Percentiles rank a stretch among this genome's conserved stretches.
phyloP scores from a whole-genome alignment of 2,888 invertebrate genomes.

The Trisateles emortualis region DNA sequence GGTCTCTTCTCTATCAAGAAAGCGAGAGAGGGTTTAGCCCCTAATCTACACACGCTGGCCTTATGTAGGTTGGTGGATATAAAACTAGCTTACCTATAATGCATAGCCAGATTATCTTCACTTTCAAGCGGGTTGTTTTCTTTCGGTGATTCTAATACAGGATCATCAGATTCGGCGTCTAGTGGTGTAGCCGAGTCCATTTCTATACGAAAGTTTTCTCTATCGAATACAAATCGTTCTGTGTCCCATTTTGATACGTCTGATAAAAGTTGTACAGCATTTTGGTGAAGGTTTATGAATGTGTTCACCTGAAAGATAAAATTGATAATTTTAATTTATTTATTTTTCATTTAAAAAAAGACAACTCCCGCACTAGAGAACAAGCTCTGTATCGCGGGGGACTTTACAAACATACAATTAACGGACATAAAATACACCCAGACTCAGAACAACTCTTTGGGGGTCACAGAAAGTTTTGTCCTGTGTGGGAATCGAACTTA shows the following conservation, averaged over 20 bases:
- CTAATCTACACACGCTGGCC: too few relatives aligned
- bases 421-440: too few relatives aligned
- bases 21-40: too few relatives aligned
- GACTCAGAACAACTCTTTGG: too few relatives aligned
- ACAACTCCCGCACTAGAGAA: too few relatives aligned
- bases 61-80: too few relatives aligned
- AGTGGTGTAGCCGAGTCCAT: conserved; percentile 72
- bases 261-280: conserved; percentile 85
- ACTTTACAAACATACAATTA: too few relatives aligned
- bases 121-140: conserved; percentile 83
- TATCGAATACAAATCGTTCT: conserved; percentile 84
- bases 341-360: too few relatives aligned
- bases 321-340: neutral
- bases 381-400: too few relatives aligned
- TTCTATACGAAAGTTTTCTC: conserved; percentile 85
- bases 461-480: too few relatives aligned
- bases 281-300: conserved; percentile 87
- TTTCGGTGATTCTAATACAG: conserved; percentile 70
- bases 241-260: conserved; percentile 87
- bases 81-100: conserved; percentile 81
- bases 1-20: too few relatives aligned
- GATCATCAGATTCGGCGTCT: conserved; percentile 85
- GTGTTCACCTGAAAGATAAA: conserved; percentile 76
- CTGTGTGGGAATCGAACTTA: too few relatives aligned
- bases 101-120: conserved; percentile 74